Evolutionary conservation across 64 coral and sea anemone genomes (phyloP).

Genomic region (Acropora tenuis): DNA sequence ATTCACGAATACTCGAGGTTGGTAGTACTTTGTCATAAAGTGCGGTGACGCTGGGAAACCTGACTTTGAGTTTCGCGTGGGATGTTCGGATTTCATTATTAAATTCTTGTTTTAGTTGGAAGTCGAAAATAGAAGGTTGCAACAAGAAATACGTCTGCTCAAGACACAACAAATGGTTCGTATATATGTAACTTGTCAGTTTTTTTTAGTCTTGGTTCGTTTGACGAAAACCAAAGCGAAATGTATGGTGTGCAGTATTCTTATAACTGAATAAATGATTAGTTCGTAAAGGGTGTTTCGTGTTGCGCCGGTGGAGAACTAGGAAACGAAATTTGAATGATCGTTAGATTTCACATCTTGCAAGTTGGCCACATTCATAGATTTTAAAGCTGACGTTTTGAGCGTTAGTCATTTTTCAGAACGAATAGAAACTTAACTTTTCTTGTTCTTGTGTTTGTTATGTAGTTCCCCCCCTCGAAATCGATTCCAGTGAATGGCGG

Average conservation of each 20-base stretch:
- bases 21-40: neutral
- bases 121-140: constrained; percentile 86
- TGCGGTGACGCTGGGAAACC: too few species aligned
- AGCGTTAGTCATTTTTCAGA: too few species aligned
- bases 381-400: too few species aligned
- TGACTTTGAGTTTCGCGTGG: neutral
- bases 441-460: neutral
- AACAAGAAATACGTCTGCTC: constrained; percentile 76
- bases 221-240: too few species aligned
- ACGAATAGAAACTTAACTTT: neutral
- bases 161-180: constrained; percentile 61
- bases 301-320: neutral
- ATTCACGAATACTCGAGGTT: constrained; percentile 89
- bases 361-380: neutral
- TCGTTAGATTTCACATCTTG: neutral
- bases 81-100: neutral
- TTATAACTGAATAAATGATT: too few species aligned
- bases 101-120: constrained; percentile 66
- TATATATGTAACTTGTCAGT: neutral
- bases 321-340: neutral
- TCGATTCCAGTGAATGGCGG: neutral
- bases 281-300: neutral
- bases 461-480: neutral
- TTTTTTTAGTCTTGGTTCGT: too few species aligned
- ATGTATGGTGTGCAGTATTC: too few species aligned